Conservation (phyloP, 2,888 invertebrate genomes). For the Fissipunctia ypsillon region DNA sequence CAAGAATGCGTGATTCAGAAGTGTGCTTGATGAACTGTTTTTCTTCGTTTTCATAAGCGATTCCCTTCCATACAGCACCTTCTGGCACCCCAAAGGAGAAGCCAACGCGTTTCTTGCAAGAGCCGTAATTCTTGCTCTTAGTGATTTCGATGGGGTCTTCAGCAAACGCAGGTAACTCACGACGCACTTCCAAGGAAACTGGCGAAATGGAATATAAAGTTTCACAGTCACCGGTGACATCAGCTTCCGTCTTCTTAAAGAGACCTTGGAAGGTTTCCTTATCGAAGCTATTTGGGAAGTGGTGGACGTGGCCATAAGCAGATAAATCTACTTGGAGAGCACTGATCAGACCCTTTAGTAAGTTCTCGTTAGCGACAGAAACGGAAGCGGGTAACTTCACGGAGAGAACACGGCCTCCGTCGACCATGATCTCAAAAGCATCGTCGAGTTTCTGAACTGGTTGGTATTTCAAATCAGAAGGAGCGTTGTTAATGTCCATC, state of each 20-base stretch:
- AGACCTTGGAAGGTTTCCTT: slow-evolving; percentile 87
- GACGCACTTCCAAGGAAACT: slow-evolving; percentile 89
- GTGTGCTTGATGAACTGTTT: slow-evolving; percentile 90
- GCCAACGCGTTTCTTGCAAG: slow-evolving; percentile 90
- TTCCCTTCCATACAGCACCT: slow-evolving; percentile 86
- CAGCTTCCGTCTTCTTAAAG: slow-evolving; percentile 93
- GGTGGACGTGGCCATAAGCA: slow-evolving; percentile 88
- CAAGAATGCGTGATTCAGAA: slow-evolving; percentile 90
- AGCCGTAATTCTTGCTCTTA: slow-evolving; percentile 92
- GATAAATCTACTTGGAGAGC: slow-evolving; percentile 93
- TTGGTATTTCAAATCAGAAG: slow-evolving; percentile 86
- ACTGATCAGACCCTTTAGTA: slow-evolving; percentile 92
- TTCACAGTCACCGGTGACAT: slow-evolving; percentile 93
- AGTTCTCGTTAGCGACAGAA: slow-evolving; percentile 92
- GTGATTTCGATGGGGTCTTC: slow-evolving; percentile 91
- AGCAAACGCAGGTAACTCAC: slow-evolving; percentile 88
- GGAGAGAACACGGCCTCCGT: slow-evolving; percentile 91
- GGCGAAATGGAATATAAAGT: slow-evolving; percentile 92
- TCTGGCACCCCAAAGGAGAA: slow-evolving; percentile 92
- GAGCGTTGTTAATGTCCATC: slow-evolving; percentile 83
- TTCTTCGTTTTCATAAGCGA: slow-evolving; percentile 84
- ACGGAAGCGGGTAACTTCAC: slow-evolving; percentile 89
- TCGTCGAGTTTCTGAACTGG: slow-evolving; percentile 88
- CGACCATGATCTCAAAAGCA: slow-evolving; percentile 91
- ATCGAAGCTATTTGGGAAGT: slow-evolving; percentile 85